Evolutionary conservation across 2,888 invertebrate species (phyloP).

Genomic region (Aporophyla nigra): DNA sequence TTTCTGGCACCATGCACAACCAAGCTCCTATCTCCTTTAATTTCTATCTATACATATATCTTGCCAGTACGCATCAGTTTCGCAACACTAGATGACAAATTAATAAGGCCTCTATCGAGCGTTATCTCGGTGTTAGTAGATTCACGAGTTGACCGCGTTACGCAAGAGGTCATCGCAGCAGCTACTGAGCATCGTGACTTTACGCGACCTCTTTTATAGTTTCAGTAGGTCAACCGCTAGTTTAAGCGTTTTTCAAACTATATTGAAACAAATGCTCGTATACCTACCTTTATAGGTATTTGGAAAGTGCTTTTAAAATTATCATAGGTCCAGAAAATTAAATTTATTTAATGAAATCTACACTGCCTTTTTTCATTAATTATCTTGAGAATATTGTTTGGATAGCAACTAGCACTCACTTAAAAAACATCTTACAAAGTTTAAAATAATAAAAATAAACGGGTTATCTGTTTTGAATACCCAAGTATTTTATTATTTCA

Average conservation of each 20-base stretch:
- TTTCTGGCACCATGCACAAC: too few species aligned
- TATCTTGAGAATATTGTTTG: neutral
- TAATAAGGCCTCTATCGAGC: slow-evolving; percentile 66
- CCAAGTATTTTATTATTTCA: neutral
- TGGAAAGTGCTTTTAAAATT: neutral
- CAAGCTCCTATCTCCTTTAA: neutral
- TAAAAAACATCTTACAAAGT: neutral
- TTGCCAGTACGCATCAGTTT: slow-evolving; percentile 27
- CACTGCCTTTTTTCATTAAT: neutral
- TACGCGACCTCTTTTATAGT: slow-evolving; percentile 41
- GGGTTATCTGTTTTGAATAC: neutral
- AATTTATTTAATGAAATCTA: too few species aligned
- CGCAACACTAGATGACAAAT: slow-evolving; percentile 63
- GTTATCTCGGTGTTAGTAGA: slow-evolving; percentile 63
- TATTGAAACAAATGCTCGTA: neutral
- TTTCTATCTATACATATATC: neutral
- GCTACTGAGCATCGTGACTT: slow-evolving; percentile 52
- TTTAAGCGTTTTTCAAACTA: slow-evolving; percentile 13
- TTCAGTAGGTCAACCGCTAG: slow-evolving; percentile 45
- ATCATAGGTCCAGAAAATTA: neutral
- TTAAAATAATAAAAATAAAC: too few species aligned
- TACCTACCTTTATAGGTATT: neutral
- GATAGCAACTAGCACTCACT: neutral
- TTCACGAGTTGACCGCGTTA: slow-evolving; percentile 66
- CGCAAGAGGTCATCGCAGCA: slow-evolving; percentile 60